Percentiles rank a stretch among this genome's conserved stretches.
Evolutionary conservation across 2,797 vertebrate genomes (phyloP).

Genomic region (Enteromius afrohamiltoni): DNA sequence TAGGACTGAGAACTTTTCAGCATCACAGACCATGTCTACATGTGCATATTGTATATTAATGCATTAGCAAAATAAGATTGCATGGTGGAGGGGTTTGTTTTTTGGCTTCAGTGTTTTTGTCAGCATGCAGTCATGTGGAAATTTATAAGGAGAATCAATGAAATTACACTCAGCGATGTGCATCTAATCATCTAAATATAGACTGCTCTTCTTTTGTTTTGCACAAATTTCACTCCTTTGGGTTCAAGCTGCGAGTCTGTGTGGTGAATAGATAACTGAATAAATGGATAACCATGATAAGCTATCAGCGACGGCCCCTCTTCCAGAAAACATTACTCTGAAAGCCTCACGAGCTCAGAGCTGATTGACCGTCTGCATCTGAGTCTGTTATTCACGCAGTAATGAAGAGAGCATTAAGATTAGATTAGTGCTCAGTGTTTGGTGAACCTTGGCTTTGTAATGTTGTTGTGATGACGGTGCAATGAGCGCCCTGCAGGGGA

Average conservation of each 20-base stretch:
- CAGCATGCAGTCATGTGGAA: not conserved
- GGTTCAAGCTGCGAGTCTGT: not conserved
- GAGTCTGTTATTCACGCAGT: slow-evolving; percentile 1
- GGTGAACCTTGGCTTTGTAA: not conserved
- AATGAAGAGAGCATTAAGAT: slow-evolving; percentile 8
- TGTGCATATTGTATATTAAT: not conserved
- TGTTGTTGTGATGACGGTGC: not conserved
- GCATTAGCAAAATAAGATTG: not conserved
- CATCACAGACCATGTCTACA: not conserved
- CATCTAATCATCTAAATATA: not conserved
- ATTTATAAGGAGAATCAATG: not conserved
- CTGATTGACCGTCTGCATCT: not conserved
- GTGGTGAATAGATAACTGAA: slow-evolving; percentile 29
- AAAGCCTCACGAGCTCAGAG: not conserved
- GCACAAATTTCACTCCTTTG: not conserved
- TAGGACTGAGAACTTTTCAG: not conserved
- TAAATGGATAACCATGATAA: slow-evolving; percentile 30
- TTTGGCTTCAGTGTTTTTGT: not conserved
- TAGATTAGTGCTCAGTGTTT: slow-evolving; percentile 24
- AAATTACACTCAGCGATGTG: not conserved
- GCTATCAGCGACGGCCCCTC: not conserved
- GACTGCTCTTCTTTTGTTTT: not conserved
- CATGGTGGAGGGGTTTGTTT: not conserved
- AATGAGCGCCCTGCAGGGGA: not conserved
- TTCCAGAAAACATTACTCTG: slow-evolving; percentile 27